A percentile compares a stretch with the other conserved stretches of the same genome.
Conservation (phyloP, 2,113 vertebrate species). For the Taurulus bubalis region DNA sequence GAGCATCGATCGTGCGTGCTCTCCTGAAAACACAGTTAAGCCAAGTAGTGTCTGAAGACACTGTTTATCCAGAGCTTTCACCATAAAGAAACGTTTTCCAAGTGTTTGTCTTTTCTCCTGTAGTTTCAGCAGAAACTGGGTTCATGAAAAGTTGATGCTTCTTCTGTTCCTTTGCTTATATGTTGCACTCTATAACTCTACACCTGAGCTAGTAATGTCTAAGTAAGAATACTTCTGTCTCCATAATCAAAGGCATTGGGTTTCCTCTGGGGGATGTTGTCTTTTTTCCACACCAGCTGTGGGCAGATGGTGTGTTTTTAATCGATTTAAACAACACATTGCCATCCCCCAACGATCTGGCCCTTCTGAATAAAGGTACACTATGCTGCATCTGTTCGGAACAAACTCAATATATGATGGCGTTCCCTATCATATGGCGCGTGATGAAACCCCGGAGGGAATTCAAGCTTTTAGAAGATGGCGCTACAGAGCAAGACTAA, state of each 20-base stretch:
- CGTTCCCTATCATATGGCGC: neutral
- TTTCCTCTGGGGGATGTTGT: neutral
- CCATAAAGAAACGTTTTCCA: neutral
- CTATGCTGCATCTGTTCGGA: slow-evolving; percentile 23
- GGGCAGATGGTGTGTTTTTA: slow-evolving; percentile 40
- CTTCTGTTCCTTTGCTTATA: neutral
- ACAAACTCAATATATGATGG: slow-evolving; percentile 21
- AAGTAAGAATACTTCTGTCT: neutral
- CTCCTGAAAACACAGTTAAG: slow-evolving; percentile 39
- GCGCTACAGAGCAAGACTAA: neutral
- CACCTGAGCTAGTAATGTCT: neutral
- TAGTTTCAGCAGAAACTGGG: neutral
- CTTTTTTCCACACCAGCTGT: slow-evolving; percentile 34
- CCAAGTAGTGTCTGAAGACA: neutral
- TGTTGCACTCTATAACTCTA: neutral
- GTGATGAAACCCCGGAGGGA: slow-evolving; percentile 5
- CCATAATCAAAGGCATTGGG: neutral
- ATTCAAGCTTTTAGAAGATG: slow-evolving; percentile 17
- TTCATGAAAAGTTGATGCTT: neutral
- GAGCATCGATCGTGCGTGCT: slow-evolving; percentile 59
- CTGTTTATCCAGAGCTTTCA: slow-evolving; percentile 18
- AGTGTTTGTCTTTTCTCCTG: neutral
- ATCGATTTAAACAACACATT: slow-evolving; percentile 27
- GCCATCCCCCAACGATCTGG: slow-evolving; percentile 1
- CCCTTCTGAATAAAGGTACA: slow-evolving; percentile 12